A percentile compares a stretch with the other conserved stretches of the same genome.
Evolutionary conservation across 2,797 vertebrate genomes (phyloP).

Genomic region (Manis pentadactyla): DNA sequence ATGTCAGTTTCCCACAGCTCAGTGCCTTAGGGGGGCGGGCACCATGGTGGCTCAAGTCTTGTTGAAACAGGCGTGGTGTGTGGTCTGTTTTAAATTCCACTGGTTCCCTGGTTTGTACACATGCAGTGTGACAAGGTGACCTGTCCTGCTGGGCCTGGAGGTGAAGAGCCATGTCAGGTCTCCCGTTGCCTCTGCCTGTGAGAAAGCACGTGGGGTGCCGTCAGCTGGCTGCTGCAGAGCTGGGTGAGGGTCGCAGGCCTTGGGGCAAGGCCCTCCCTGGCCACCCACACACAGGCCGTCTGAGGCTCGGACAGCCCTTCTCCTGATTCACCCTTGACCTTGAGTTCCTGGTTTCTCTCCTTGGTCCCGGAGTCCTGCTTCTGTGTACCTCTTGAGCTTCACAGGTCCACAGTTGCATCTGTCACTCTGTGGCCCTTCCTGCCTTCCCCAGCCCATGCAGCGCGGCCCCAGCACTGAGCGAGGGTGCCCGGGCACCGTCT

Average conservation of each 20-base stretch:
- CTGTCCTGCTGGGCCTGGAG: conserved; percentile 48
- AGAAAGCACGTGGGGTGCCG: background rate
- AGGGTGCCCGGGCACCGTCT: background rate
- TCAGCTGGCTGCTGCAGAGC: background rate
- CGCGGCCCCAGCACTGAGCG: background rate
- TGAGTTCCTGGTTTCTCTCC: background rate
- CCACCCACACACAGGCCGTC: background rate
- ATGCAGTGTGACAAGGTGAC: conserved; percentile 65
- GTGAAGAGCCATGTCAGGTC: background rate
- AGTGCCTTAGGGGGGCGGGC: conserved; percentile 70
- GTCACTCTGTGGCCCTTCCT: background rate
- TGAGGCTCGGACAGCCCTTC: background rate
- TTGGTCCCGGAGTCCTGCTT: background rate
- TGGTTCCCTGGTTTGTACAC: conserved; percentile 72
- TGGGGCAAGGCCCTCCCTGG: background rate
- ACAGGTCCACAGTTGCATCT: background rate
- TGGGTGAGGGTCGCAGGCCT: background rate
- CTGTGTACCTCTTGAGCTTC: background rate
- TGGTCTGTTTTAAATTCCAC: conserved; percentile 72
- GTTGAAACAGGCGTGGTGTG: conserved; percentile 72
- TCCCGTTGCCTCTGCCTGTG: accelerated
- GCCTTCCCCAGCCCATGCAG: background rate
- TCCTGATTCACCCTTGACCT: background rate
- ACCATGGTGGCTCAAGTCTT: conserved; percentile 71
- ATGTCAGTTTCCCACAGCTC: conserved; percentile 65